A percentile compares a stretch with the other conserved stretches of the same genome.
phyloP scores from a whole-genome alignment of 2,113 vertebrate species.

The Pseudonaja textilis region DNA sequence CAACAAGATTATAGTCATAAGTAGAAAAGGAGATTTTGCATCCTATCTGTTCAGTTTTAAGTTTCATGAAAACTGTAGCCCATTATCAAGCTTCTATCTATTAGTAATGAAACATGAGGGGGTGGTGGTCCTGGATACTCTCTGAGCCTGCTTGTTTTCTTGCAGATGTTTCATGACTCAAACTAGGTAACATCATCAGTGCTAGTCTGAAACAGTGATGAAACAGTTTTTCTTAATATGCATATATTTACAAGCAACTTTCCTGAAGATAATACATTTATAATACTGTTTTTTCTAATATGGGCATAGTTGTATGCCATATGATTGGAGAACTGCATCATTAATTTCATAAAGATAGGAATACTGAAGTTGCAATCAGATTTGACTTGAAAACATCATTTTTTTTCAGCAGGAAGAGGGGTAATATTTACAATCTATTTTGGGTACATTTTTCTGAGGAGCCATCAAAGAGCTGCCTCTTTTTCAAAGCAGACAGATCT shows the following conservation, averaged over 20 bases:
- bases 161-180: background rate
- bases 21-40: background rate
- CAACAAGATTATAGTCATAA: no score
- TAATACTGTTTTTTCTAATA: background rate
- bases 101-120: background rate
- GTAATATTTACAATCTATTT: background rate
- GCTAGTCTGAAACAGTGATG: background rate
- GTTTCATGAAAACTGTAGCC: background rate
- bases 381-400: background rate
- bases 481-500: background rate
- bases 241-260: background rate
- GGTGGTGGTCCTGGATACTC: background rate
- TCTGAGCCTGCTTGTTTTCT: background rate
- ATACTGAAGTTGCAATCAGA: background rate
- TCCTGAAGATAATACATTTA: background rate
- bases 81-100: background rate
- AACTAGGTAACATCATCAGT: background rate
- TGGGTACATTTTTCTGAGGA: constrained; percentile 11
- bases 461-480: background rate
- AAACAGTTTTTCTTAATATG: background rate
- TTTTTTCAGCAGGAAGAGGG: constrained; percentile 25
- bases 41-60: background rate
- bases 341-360: background rate
- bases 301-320: background rate
- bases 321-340: background rate